phyloP scores from a whole-genome alignment of 2,113 vertebrate genomes.

The Mobula birostris region DNA sequence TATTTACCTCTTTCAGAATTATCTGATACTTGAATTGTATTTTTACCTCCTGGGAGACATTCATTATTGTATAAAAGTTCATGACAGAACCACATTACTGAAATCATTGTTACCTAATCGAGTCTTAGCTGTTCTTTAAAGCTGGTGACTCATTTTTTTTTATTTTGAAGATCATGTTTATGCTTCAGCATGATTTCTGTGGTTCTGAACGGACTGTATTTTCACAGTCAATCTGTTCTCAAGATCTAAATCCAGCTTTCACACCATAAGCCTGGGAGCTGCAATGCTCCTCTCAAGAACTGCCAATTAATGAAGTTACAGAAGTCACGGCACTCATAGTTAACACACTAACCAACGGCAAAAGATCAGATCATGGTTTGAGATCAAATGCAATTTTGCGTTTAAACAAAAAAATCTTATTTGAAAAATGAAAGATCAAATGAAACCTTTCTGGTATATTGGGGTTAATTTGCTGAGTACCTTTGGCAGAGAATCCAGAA shows the following conservation, averaged over 20 bases:
- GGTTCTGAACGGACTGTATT: slow-evolving; percentile 34
- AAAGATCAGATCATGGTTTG: not conserved
- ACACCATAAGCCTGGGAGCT: slow-evolving; percentile 31
- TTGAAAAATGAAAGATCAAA: not conserved
- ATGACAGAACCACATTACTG: not conserved
- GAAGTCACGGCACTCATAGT: not conserved
- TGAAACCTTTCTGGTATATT: not conserved
- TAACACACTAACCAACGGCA: slow-evolving; percentile 15
- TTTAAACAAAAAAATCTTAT: not conserved
- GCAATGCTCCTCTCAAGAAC: slow-evolving; percentile 22
- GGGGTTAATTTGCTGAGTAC: not conserved
- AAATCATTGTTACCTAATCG: not conserved
- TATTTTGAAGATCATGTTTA: slow-evolving; percentile 37
- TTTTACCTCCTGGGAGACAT: not conserved
- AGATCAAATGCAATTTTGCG: slow-evolving; percentile 10
- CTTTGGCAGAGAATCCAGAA: not conserved
- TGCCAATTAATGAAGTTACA: slow-evolving; percentile 34
- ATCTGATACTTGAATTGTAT: not conserved
- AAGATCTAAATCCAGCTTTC: slow-evolving; percentile 36
- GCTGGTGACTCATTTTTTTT: slow-evolving; percentile 18
- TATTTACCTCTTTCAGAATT: not conserved
- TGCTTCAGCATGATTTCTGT: slow-evolving; percentile 33
- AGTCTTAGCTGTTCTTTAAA: not conserved
- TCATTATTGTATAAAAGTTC: not conserved
- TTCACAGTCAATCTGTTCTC: slow-evolving; percentile 37